Base-by-base conservation (phyloP, 92 coral and sea anemone species). In the Umimayanthus chanpuru region DNA sequence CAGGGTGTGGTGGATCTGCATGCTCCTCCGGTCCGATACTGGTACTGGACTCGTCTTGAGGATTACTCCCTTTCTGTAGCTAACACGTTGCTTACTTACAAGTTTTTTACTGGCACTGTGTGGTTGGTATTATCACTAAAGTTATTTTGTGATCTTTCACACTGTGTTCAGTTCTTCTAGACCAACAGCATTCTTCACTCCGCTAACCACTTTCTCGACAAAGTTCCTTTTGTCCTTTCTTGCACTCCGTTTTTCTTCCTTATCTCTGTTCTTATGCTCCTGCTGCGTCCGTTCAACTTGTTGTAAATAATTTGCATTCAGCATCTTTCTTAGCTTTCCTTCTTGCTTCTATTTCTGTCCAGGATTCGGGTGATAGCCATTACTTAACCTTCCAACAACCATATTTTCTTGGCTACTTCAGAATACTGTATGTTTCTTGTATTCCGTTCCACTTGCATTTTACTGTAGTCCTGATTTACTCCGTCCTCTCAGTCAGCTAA, bases 221-320 rank as follows among this genome's bases (percentile, higher is more conserved):
- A 76, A 40, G 26, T 43, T 47, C 81, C 81, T 39, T n/a, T 77
- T 77, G 81, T 77, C 61, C 2, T 14, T 77, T 26, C 81, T 77
- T 39, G 81, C 16, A 40, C 81, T 41, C 39, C 29, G 20, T 11
- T 76, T 40, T 25, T 21, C 56, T 39, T 76, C 55, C 28, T 44
- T 20, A 44, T 76, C 80, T 38, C 26, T 39, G 80, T 15, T 76
- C 80, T 76, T 76, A 40, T 38, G 36, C 20, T 40, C 3, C 39
- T 30, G 43, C n/a, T 77, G 81, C 43, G 81, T n/a, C 58, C n/a
- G 81, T 49, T 77, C 81, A 14, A 38, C 16, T 21, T 38, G 28
- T 77, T 14, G 43, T 16, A 18, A 49, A 23, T 44, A 36, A 36
- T 77, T 77, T 12, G 65, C n/a, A 50, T 77, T 77, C 61, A 41